Base-by-base conservation (phyloP, 2,888 invertebrate species). In the Psylliodes chrysocephalus region DNA sequence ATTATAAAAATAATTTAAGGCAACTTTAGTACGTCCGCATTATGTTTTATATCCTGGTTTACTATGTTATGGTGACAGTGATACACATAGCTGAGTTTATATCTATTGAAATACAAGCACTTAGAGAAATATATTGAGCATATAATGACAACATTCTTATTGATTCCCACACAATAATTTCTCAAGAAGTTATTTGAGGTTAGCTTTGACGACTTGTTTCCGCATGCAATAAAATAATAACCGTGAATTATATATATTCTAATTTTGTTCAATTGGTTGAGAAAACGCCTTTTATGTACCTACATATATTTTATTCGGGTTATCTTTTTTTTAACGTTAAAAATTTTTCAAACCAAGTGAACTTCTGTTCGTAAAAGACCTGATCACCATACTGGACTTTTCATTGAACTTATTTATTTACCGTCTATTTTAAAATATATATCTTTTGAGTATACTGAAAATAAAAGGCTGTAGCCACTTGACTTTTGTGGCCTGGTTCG, bases 31-130 rank as follows among this genome's bases (percentile, higher is more conserved):
- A 67, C 63, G 65, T 64, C 60, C 55, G 28, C 51, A 67, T 64
- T 63, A 66, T 67, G 64, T 30, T 56, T 69, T 64, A 67, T 61
- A 57, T 67, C 54, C 66, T 61, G 35, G 52, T 67, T 64, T 56
- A 64, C 56, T 60, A 56, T 60, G 60, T 55, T 56, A 64, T 64
- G 40, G 55, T 52, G 64, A 64, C 52, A 60, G 56, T 64, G 60
- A 60, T 60, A 60, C 64, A 64, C 55, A 59, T 59, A 42, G 54
- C 60, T 49, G 15, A 60, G 60, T 60, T 60, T 53, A 38, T 49
- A 55, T 60, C 35, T 64, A 60, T 55, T 60, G 64, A 30, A 60
- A 55, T 51, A 60, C 28, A 64, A 53, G 53, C 53, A 53, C 53
- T 53, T 53, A 40, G 25, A 14, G 40, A 53, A 53, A 53, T 40